Evolutionary conservation across 2,888 invertebrate genomes (phyloP).

Genomic region (Globia sparganii): DNA sequence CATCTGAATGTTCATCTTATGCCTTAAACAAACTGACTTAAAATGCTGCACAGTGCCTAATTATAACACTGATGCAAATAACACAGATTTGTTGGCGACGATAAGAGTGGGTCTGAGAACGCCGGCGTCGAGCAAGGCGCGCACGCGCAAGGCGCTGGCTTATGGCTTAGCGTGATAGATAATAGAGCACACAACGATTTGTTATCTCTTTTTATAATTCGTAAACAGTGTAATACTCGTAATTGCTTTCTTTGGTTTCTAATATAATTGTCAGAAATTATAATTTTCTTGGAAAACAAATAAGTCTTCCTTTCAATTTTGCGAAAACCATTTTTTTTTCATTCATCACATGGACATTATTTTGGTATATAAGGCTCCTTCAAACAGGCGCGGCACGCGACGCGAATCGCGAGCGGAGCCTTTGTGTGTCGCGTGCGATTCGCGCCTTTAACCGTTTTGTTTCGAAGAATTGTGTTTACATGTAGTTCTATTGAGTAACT

Average conservation of each 20-base stretch:
- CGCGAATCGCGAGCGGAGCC: too few species aligned
- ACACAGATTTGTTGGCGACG: conserved; percentile 45
- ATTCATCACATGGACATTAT: neutral
- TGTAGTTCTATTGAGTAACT: neutral
- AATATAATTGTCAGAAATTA: conserved; percentile 14
- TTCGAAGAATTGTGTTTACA: neutral
- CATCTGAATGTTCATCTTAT: conserved; percentile 2
- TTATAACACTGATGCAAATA: conserved; percentile 35
- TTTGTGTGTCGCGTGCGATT: too few species aligned
- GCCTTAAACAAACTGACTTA: neutral
- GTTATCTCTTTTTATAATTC: conserved; percentile 70
- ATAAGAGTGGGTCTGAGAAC: conserved; percentile 52
- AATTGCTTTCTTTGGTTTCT: conserved; percentile 48
- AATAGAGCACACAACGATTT: conserved; percentile 73
- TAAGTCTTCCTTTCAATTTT: neutral
- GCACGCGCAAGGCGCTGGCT: conserved; percentile 72
- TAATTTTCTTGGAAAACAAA: conserved; percentile 16
- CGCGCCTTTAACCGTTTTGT: too few species aligned
- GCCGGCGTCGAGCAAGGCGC: conserved; percentile 58
- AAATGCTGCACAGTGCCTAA: conserved; percentile 9
- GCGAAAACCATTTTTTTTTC: neutral
- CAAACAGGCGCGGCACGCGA: too few species aligned
- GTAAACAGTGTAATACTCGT: conserved; percentile 51
- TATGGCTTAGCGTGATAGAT: conserved; percentile 75
- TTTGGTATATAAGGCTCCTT: too few species aligned